Evolutionary conservation across 2,797 vertebrate genomes (phyloP), one percentile per base, ranked within the genome.

Genomic region (Echiichthys vipera): DNA sequence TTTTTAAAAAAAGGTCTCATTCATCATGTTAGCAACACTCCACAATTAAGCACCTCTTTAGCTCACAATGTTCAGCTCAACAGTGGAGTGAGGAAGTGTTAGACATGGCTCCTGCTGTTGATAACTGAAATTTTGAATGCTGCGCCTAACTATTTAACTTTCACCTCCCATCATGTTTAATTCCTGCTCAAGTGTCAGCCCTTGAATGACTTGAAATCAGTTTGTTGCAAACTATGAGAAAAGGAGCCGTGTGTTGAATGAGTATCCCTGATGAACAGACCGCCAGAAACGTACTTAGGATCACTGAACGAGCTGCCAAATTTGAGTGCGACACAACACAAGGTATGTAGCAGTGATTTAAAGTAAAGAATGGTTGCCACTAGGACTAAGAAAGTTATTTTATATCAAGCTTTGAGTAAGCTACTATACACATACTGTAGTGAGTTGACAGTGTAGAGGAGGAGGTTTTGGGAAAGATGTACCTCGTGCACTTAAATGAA

Each of bases 51-150:
- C 75, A 63, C 58, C 70, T 80, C 83, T 90, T 85, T 58, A 56
- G 55, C 58, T 69, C 25, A 29, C 39, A 61, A 65, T 64, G 54
- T 63, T 51, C 34, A 1, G 46, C 71, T 78, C 46, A 64, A 40
- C 55, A 72, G 75, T 62, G 66, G 71, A 78, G 83, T 53, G 22
- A 49, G 58, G 51, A 77, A 42, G 36, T 63, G 71, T 78, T 77
- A 57, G 36, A 72, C 61, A 68, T 5, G 8, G 55, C 68, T 79
- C 50, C 80, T 15, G 30, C 75, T 68, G 75, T 67, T 83, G 73
- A 69, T 67, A 71, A 56, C n/a, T 67, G 64, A 74, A 83, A 78
- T 78, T 66, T 54, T 27, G 81, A 89, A 85, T 66, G 58, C 80
- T 47, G 39, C 3, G 7, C 51, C 30, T 46, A 61, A 53, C 71